Percentiles rank a stretch among this genome's conserved stretches.
phyloP scores from a whole-genome alignment of 2,797 vertebrate genomes.

The Pterois miles region DNA sequence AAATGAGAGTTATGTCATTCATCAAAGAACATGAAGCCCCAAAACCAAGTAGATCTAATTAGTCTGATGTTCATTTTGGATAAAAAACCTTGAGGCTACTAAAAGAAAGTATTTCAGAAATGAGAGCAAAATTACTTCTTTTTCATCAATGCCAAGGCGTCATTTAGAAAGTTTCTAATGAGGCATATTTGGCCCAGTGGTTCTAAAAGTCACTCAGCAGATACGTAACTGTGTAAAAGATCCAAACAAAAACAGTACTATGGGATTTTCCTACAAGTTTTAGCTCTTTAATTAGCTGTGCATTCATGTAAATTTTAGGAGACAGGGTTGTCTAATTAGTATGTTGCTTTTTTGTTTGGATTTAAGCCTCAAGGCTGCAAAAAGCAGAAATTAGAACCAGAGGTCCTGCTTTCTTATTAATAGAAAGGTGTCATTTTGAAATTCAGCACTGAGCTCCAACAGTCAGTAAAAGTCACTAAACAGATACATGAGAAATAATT shows the following conservation, averaged over 20 bases:
- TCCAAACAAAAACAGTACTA: not conserved
- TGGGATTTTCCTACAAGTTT: not conserved
- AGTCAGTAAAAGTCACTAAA: not conserved
- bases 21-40: conserved; percentile 11
- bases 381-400: not conserved
- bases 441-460: not conserved
- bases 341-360: not conserved
- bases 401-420: not conserved
- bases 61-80: conserved; percentile 19
- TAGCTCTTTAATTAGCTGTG: not conserved
- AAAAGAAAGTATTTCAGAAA: not conserved
- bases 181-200: not conserved
- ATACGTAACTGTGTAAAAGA: not conserved
- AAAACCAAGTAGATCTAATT: conserved; percentile 21
- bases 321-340: not conserved
- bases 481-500: not conserved
- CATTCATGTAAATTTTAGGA: not conserved
- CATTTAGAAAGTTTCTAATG: not conserved
- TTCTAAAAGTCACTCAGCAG: conserved; percentile 15
- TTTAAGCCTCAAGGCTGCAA: not conserved
- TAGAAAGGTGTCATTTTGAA: not conserved
- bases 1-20: conserved; percentile 4
- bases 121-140: not conserved
- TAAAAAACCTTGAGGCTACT: conserved; percentile 13
- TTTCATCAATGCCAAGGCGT: conserved; percentile 9